A percentile compares a stretch with the other conserved stretches of the same genome.
Conservation (phyloP, 92 coral and sea anemone species). For the Nematostella vectensis region DNA sequence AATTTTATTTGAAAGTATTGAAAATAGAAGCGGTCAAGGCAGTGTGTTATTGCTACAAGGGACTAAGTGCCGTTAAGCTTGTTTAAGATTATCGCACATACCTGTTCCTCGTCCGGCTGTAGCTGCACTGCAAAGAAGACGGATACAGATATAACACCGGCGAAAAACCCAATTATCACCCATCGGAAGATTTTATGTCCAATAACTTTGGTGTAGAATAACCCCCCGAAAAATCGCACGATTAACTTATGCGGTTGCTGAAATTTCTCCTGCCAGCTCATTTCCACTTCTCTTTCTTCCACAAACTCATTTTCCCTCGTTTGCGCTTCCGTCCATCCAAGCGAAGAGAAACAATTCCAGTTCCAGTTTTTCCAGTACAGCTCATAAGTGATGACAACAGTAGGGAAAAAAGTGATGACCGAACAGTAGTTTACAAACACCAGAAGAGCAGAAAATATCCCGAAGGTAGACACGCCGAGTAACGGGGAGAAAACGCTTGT, state of each 20-base stretch:
- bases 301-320: conserved; percentile 16
- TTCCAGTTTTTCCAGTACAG: conserved; percentile 58
- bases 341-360: conserved; percentile 45
- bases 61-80: too few species aligned
- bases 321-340: conserved; percentile 21
- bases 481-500: conserved; percentile 90
- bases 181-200: conserved; percentile 81
- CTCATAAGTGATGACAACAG: conserved; percentile 76
- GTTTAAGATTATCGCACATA: too few species aligned
- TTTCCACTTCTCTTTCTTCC: conserved; percentile 18
- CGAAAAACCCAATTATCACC: conserved; percentile 56
- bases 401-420: conserved; percentile 75
- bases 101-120: conserved; percentile 90
- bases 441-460: conserved; percentile 84
- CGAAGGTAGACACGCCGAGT: conserved; percentile 88
- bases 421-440: conserved; percentile 86
- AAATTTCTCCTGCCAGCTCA: conserved; percentile 33
- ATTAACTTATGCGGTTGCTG: conserved; percentile 61
- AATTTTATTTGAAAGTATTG: too few species aligned
- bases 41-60: too few species aligned
- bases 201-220: conserved; percentile 55
- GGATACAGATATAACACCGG: conserved; percentile 48
- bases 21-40: too few species aligned
- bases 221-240: conserved; percentile 52
- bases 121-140: conserved; percentile 78